phyloP scores from a whole-genome alignment of 2,113 vertebrate genomes.

The Hypocryptadius cinnamomeus region DNA sequence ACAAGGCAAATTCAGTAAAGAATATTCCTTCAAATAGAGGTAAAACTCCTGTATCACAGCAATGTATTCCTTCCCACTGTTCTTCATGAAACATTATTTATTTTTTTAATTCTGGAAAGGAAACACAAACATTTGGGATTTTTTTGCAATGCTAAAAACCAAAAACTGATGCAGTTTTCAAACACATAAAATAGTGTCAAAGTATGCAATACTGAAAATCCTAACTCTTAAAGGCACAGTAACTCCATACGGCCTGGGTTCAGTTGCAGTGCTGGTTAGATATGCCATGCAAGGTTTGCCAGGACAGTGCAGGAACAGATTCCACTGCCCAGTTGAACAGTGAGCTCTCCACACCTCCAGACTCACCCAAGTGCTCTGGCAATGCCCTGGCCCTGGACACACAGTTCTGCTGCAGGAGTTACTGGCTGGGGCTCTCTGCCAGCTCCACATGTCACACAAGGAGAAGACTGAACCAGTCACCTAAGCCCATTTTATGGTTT shows the following conservation, averaged over 20 bases:
- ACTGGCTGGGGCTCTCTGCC: neutral
- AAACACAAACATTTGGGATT: fast-evolving
- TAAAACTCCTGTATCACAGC: neutral
- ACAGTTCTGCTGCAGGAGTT: neutral
- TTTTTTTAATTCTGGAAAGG: neutral
- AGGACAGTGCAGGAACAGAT: neutral
- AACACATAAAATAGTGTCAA: neutral
- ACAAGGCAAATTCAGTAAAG: neutral
- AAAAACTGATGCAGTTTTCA: neutral
- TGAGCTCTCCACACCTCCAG: neutral
- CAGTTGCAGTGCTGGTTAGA: neutral
- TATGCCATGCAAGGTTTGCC: fast-evolving
- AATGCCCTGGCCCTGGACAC: neutral
- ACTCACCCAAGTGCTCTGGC: neutral
- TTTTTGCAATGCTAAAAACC: neutral
- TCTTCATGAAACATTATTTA: neutral
- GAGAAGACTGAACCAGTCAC: neutral
- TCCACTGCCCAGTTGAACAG: neutral
- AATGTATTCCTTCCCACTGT: neutral
- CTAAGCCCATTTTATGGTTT: neutral
- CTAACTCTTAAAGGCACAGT: neutral
- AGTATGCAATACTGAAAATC: neutral
- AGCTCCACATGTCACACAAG: neutral
- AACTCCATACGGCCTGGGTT: fast-evolving
- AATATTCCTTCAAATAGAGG: neutral